Percentiles rank a stretch among this genome's conserved stretches.
phyloP scores from a whole-genome alignment of 1,140 invertebrate genomes.

The Paraescarpia echinospica region DNA sequence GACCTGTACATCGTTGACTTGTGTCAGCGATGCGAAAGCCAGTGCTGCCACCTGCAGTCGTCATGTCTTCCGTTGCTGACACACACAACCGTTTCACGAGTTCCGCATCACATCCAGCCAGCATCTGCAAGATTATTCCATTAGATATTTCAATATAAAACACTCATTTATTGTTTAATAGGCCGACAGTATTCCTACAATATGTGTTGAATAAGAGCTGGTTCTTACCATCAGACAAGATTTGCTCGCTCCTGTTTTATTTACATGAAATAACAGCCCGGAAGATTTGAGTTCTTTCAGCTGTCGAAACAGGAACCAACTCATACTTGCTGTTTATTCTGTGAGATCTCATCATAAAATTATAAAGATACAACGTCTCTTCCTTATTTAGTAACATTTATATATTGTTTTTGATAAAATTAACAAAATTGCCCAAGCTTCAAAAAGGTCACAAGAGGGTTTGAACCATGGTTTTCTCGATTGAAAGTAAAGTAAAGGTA shows the following conservation, averaged over 20 bases:
- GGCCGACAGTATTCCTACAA: not conserved
- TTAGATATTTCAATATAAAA: not conserved
- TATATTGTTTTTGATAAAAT: too few relatives aligned
- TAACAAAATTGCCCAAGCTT: too few relatives aligned
- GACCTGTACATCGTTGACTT: not conserved
- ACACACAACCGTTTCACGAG: not conserved
- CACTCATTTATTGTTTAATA: not conserved
- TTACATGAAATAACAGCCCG: not conserved
- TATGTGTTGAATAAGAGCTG: not conserved
- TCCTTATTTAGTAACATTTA: too few relatives aligned
- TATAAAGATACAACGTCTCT: too few relatives aligned
- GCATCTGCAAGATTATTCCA: not conserved
- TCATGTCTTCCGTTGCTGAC: not conserved
- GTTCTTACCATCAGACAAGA: not conserved
- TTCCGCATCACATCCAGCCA: not conserved
- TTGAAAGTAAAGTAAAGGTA: too few relatives aligned
- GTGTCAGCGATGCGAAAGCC: constrained; percentile 10
- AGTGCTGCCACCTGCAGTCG: not conserved
- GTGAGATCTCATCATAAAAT: too few relatives aligned
- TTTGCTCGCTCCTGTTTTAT: not conserved
- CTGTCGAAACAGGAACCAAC: too few relatives aligned
- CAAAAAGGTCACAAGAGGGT: too few relatives aligned
- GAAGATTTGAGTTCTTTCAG: too few relatives aligned
- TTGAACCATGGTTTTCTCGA: too few relatives aligned
- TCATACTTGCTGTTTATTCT: too few relatives aligned